Conservation (phyloP, 2,113 vertebrate species). For the Plotosus lineatus region DNA sequence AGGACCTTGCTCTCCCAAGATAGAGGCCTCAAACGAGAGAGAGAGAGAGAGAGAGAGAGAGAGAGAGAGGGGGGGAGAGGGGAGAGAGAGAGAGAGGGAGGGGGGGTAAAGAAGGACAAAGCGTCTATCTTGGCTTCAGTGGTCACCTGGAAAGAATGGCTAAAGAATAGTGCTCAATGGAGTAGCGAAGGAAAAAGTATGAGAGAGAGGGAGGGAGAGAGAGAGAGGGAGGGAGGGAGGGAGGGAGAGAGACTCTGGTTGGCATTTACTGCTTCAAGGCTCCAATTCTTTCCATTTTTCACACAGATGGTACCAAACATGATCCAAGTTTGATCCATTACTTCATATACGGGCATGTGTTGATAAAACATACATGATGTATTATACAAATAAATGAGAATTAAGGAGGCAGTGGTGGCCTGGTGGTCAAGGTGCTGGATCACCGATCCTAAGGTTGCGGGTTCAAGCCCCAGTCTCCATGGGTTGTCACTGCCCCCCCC, state of each 20-base stretch:
- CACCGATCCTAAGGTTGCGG: too few species aligned
- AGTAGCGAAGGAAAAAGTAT: not conserved
- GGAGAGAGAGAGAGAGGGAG: constrained; percentile 54
- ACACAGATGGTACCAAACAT: not conserved
- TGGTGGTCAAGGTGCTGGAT: too few species aligned
- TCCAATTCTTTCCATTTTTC: not conserved
- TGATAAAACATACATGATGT: not conserved
- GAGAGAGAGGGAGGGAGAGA: not conserved
- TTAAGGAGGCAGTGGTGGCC: too few species aligned
- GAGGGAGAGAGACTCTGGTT: not conserved
- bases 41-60: constrained; percentile 52
- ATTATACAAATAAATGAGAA: not conserved
- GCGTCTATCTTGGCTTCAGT: constrained; percentile 61
- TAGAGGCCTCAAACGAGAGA: constrained; percentile 63
- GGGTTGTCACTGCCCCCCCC: too few species aligned
- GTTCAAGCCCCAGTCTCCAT: too few species aligned
- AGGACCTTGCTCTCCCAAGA: constrained; percentile 67
- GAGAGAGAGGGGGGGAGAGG: constrained; percentile 36
- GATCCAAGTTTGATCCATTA: not conserved
- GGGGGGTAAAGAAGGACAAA: constrained; percentile 63
- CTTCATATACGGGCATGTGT: not conserved
- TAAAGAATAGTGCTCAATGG: constrained; percentile 69
- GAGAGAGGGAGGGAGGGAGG: not conserved
- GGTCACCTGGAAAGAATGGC: constrained; percentile 62
- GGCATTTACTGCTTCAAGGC: not conserved